Conservation (phyloP, 2,888 invertebrate species). For the Pseudococcus longispinus region DNA sequence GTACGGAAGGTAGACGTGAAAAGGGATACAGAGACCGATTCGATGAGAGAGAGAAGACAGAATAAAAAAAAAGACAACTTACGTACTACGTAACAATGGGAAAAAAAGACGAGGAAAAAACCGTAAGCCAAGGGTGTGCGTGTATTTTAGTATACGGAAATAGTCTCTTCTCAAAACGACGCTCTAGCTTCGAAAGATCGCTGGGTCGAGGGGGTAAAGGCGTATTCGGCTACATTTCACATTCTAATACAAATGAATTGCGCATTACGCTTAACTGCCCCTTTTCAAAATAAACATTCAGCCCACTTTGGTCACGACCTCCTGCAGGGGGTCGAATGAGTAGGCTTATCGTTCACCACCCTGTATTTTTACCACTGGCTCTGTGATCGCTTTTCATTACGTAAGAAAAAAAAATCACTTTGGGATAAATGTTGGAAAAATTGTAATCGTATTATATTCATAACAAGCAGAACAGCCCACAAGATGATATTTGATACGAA, state of each 20-base stretch:
- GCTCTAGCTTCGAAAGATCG: too few species aligned
- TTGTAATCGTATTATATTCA: conserved; percentile 17
- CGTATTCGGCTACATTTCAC: conserved; percentile 55
- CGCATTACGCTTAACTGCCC: conserved; percentile 58
- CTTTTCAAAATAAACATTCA: conserved; percentile 58
- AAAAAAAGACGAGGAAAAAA: neutral
- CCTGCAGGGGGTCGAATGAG: conserved; percentile 53
- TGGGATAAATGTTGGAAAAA: conserved; percentile 29
- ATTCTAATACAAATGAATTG: conserved; percentile 56
- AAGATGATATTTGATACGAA: conserved; percentile 9
- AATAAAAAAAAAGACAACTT: conserved; percentile 12
- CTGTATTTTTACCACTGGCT: neutral
- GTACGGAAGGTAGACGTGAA: neutral
- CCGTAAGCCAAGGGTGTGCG: conserved; percentile 46
- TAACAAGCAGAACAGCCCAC: too few species aligned
- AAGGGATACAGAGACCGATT: neutral
- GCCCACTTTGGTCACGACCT: conserved; percentile 57
- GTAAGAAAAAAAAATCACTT: conserved; percentile 26
- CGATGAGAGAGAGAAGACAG: neutral
- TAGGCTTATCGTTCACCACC: conserved; percentile 20
- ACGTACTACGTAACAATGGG: conserved; percentile 48
- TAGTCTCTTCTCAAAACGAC: conserved; percentile 54
- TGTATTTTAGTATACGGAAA: conserved; percentile 45
- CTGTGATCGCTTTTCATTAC: conserved; percentile 49
- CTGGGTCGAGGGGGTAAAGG: conserved; percentile 24